Conservation (phyloP, 2,888 invertebrate genomes). For the Prenolepis imparis region DNA sequence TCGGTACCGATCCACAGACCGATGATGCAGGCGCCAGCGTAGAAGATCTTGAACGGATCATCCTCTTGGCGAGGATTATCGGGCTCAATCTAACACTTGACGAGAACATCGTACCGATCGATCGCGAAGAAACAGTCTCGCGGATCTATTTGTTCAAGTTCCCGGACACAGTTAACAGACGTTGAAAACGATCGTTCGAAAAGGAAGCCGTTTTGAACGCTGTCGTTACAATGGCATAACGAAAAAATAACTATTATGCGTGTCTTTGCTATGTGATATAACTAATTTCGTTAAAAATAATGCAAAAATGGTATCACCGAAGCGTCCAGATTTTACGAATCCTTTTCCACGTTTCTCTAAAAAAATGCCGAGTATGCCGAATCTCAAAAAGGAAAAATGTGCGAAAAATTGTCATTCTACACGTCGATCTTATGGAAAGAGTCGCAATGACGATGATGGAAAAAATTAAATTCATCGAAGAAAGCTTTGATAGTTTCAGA, state of each 20-base stretch:
- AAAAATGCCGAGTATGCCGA: neutral
- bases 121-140: neutral
- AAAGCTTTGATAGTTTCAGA: neutral
- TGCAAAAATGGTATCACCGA: neutral
- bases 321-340: neutral
- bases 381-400: neutral
- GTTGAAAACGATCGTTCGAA: neutral
- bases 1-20: constrained; percentile 85
- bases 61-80: constrained; percentile 57
- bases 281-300: neutral
- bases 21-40: constrained; percentile 77
- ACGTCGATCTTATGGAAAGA: neutral
- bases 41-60: constrained; percentile 15
- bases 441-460: neutral
- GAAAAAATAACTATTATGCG: constrained; percentile 5
- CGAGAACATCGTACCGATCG: constrained; percentile 41
- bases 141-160: neutral
- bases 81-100: constrained; percentile 24
- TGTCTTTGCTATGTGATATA: neutral
- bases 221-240: constrained; percentile 9
- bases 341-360: neutral
- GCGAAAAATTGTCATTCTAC: constrained; percentile 11
- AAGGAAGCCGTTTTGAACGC: neutral
- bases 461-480: neutral
- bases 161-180: neutral